Evolutionary conservation across 2,113 vertebrate genomes (phyloP), one percentile per base, ranked within the genome.

Genomic region (Hylia prasina): DNA sequence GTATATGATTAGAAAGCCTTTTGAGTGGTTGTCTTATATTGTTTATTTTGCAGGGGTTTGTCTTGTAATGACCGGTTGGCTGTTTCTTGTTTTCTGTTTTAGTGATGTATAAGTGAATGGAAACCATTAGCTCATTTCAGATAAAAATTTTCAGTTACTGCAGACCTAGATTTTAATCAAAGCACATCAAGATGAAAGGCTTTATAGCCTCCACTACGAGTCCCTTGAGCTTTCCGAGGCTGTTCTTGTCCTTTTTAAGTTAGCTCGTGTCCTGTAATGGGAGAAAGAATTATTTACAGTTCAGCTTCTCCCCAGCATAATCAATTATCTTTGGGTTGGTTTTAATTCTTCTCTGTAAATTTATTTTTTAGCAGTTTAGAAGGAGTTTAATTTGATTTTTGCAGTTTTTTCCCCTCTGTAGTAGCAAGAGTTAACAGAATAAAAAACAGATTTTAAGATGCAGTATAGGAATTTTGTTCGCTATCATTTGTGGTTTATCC

Each of bases 401-500:
- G 40, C 1, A 1, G 2, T 13, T 57, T 51, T 50, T 28, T 1
- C 31, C 13, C 16, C 40, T 88, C 79, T 63, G 75, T 73, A 68
- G 57, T 53, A 82, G 90, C 48, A 98, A 96, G 97, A 96, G 97
- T 98, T 98, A 98, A 98, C 45, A 50, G 40, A 83, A 73, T 57
- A 88, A 97, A 92, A 95, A 85, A 82, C 75, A 73, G 88, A 89
- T 84, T 93, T 39, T 82, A 83, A 96, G 89, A 96, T 94, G 94
- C 93, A 87, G 84, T 92, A 23, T 58, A 22, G 57, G 97, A 97
- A 97, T 97, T 95, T 82, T 35, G 35, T 96, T 98, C 93, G 93
- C 95, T 93, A 94, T 97, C 97, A 95, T 97, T 98, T 97, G 98
- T 96, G 97, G 96, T 95, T 97, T 97, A 95, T 94, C 94, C 76